Conservation (phyloP, 1,140 invertebrate genomes). For the Ectropis grisescens region DNA sequence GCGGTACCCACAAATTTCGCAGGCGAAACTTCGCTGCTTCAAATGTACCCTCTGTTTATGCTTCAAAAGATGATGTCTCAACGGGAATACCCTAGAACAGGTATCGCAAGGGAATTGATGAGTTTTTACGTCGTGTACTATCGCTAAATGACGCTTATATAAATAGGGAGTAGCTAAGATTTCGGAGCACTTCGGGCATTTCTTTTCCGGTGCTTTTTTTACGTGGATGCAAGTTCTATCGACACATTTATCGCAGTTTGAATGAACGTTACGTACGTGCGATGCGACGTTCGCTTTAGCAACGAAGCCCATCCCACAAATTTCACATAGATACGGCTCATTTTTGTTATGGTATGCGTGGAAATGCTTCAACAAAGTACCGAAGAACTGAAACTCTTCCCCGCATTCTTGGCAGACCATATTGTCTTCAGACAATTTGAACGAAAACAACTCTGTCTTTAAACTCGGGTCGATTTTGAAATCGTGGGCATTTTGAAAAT, state of each 20-base stretch:
- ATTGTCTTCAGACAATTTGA: conserved; percentile 20
- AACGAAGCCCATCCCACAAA: conserved; percentile 17
- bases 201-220: conserved; percentile 3
- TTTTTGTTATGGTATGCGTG: conserved; percentile 25
- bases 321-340: conserved; percentile 18
- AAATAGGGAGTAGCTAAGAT: conserved; percentile 26
- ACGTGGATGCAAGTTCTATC: conserved; percentile 1
- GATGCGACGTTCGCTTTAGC: conserved; percentile 1
- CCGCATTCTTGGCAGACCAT: conserved; percentile 25
- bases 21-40: conserved; percentile 32
- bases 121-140: conserved; percentile 31
- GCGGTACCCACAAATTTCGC: conserved; percentile 39
- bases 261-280: background rate
- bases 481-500: conserved; percentile 13
- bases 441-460: conserved; percentile 14
- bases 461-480: conserved; percentile 13
- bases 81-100: conserved; percentile 20
- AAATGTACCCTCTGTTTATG: conserved; percentile 38
- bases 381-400: conserved; percentile 20
- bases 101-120: conserved; percentile 25
- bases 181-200: conserved; percentile 25
- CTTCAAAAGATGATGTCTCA: conserved; percentile 19
- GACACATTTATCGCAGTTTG: too few relatives aligned
- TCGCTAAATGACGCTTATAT: conserved; percentile 29
- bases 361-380: conserved; percentile 21